Conservation (phyloP, 1,140 invertebrate species). For the Scaptomyza pallida region DNA sequence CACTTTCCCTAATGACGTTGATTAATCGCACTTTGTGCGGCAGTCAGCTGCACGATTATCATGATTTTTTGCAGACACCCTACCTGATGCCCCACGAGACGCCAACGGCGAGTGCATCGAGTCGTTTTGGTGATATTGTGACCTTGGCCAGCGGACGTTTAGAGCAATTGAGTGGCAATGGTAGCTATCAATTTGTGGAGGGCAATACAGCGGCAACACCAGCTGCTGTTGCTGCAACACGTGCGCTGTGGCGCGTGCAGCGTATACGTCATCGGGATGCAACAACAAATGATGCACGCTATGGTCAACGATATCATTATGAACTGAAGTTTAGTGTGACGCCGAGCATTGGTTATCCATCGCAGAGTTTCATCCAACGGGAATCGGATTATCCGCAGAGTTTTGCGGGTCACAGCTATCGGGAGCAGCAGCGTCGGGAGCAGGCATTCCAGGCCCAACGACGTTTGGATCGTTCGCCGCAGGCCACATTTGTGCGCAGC, state of each 20-base stretch:
- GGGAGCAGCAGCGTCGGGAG: constrained; percentile 42
- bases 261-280: constrained; percentile 86
- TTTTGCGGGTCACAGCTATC: constrained; percentile 61
- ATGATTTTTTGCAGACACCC: constrained; percentile 84
- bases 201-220: constrained; percentile 71
- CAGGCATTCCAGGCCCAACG: constrained; percentile 56
- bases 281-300: constrained; percentile 13
- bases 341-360: constrained; percentile 69
- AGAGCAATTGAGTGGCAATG: constrained; percentile 82
- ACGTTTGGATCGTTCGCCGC: constrained; percentile 63
- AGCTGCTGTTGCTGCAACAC: constrained; percentile 75
- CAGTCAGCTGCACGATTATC: constrained; percentile 76
- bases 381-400: constrained; percentile 79
- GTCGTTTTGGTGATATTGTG: constrained; percentile 86
- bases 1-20: too few relatives aligned
- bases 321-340: constrained; percentile 88
- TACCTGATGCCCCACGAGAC: constrained; percentile 79
- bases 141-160: constrained; percentile 86
- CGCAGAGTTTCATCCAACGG: constrained; percentile 73
- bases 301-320: constrained; percentile 85
- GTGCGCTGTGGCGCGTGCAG: constrained; percentile 87
- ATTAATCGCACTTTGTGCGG: constrained; percentile 3
- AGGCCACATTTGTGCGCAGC: constrained; percentile 70
- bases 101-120: background rate
- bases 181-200: constrained; percentile 86